phyloP scores from a whole-genome alignment of 2,888 invertebrate genomes.

The Micoletzkya japonica region DNA sequence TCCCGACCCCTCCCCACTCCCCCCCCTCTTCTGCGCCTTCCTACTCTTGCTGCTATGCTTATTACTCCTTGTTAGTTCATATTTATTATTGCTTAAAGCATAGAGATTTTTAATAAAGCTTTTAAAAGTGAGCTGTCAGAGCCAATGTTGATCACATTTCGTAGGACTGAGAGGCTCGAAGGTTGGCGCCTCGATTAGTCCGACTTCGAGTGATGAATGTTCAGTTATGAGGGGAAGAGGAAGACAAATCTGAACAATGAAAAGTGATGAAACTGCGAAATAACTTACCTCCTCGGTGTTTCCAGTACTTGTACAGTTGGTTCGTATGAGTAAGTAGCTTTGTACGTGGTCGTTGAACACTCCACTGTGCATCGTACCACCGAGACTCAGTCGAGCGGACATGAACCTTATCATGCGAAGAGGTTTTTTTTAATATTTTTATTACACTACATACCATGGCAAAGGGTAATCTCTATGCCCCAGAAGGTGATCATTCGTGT shows the following conservation, averaged over 20 bases:
- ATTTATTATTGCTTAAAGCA: too few relatives aligned
- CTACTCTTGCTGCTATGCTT: slow-evolving; percentile 3
- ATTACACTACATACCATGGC: slow-evolving; percentile 10
- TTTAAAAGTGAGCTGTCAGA: too few relatives aligned
- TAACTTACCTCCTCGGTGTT: slow-evolving; percentile 5
- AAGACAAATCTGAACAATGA: slow-evolving; percentile 19
- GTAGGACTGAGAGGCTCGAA: slow-evolving; percentile 6
- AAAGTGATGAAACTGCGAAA: not conserved
- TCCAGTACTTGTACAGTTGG: slow-evolving; percentile 14
- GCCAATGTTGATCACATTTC: too few relatives aligned
- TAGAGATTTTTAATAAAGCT: too few relatives aligned
- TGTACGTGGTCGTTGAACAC: slow-evolving; percentile 19
- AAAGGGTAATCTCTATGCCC: slow-evolving; percentile 12
- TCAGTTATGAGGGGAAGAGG: slow-evolving; percentile 4
- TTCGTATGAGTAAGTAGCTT: slow-evolving; percentile 16
- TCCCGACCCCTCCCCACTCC: not conserved
- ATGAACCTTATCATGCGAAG: not conserved
- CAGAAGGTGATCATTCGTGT: slow-evolving; percentile 7
- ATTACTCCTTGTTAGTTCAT: too few relatives aligned
- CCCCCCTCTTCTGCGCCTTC: not conserved
- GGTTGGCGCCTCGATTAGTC: slow-evolving; percentile 9
- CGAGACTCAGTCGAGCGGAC: slow-evolving; percentile 12
- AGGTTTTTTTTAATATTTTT: not conserved
- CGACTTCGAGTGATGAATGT: slow-evolving; percentile 19
- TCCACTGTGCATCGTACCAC: slow-evolving; percentile 4